phyloP scores from a whole-genome alignment of 2,113 vertebrate genomes.

The Lepidiolamprologus cunningtoni region DNA sequence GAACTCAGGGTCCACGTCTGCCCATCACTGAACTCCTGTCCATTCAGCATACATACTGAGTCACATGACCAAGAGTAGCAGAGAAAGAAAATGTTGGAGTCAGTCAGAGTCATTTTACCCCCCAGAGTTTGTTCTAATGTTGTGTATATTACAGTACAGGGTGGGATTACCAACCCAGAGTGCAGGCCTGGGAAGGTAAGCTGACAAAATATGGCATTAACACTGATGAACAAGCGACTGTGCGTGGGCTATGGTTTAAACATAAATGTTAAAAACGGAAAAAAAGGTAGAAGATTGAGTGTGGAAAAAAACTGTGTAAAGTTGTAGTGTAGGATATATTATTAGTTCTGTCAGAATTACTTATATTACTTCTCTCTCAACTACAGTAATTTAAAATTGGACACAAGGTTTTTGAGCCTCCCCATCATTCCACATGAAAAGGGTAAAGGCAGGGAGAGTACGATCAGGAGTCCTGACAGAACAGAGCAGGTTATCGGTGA shows the following conservation, averaged over 20 bases:
- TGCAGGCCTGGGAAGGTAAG: not conserved
- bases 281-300: not conserved
- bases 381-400: not conserved
- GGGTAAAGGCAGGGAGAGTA: not conserved
- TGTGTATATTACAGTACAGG: not conserved
- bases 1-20: constrained; percentile 39
- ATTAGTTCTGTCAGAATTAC: not conserved
- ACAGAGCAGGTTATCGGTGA: not conserved
- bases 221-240: not conserved
- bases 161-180: not conserved
- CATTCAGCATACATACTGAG: constrained; percentile 47
- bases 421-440: not conserved
- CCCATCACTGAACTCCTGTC: constrained; percentile 40
- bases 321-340: not conserved
- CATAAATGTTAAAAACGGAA: not conserved
- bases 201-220: not conserved
- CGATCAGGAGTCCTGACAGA: not conserved
- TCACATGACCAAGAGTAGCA: not conserved
- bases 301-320: not conserved
- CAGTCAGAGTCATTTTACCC: not conserved
- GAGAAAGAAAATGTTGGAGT: not conserved
- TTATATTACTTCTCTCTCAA: not conserved
- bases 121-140: not conserved
- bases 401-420: not conserved
- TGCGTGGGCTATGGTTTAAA: not conserved